These are phyloP conservation scores for Drosophila longiperda DNA, from an alignment of 2,888 invertebrate genomes.

Conservation along the genomic window DNA sequence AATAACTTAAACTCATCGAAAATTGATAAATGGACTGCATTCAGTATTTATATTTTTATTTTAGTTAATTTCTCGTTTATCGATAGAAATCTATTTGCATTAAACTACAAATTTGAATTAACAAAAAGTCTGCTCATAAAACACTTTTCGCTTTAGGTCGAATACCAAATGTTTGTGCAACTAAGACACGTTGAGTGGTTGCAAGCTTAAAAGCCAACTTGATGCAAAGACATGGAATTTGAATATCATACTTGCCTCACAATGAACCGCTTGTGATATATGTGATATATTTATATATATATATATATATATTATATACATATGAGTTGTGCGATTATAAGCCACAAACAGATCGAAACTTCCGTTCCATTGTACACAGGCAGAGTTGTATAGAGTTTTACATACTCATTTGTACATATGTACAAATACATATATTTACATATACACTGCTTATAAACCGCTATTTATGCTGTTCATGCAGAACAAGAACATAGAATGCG, in stretches of 20 bases:
- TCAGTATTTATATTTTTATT: not conserved
- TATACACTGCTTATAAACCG: conserved; percentile 1
- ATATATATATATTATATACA: not conserved
- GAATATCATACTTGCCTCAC: conserved; percentile 4
- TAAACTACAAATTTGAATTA: not conserved
- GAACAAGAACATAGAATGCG: conserved; percentile 38
- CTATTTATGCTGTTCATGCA: conserved; percentile 52
- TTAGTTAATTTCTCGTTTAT: not conserved
- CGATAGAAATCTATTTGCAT: not conserved
- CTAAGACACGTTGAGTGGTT: not conserved
- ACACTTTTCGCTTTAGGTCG: not conserved
- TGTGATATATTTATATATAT: not conserved
- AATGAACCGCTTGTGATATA: conserved; percentile 13
- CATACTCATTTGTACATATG: not conserved
- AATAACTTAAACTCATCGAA: not conserved
- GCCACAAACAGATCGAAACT: conserved; percentile 34
- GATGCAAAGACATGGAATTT: conserved; percentile 2
- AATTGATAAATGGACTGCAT: not conserved
- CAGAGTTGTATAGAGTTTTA: not conserved
- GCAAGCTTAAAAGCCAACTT: not conserved
- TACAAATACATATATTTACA: not conserved
- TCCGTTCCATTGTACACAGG: conserved; percentile 38
- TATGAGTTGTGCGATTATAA: conserved; percentile 3
- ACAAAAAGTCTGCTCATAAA: not conserved
- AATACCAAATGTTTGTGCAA: not conserved